phyloP scores from a whole-genome alignment of 2,888 invertebrate genomes.

The Sylvicola cinctus region DNA sequence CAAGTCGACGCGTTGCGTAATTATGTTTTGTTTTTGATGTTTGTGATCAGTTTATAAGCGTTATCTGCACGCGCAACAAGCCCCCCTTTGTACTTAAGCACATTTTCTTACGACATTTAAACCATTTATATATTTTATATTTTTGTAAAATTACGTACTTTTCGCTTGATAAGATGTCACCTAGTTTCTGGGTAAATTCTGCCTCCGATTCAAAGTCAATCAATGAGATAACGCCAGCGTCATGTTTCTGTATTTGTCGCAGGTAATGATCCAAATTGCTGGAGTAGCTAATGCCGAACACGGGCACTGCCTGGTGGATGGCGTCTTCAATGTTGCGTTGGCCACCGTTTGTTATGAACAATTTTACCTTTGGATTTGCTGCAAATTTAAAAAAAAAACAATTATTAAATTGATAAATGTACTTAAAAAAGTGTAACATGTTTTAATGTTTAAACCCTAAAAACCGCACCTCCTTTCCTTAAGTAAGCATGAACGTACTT shows the following conservation, averaged over 20 bases:
- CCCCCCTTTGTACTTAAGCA: background rate
- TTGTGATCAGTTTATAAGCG: background rate
- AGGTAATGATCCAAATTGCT: constrained; percentile 12
- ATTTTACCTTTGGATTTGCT: constrained; percentile 11
- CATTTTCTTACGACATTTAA: background rate
- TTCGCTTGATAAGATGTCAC: constrained; percentile 6
- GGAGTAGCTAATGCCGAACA: constrained; percentile 12
- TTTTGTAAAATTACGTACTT: background rate
- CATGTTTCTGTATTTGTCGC: constrained; percentile 11
- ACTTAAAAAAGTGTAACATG: background rate
- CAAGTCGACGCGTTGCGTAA: too few relatives aligned
- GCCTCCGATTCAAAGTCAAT: constrained; percentile 11
- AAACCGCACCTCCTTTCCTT: too few relatives aligned
- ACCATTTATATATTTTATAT: constrained; percentile 10
- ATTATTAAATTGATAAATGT: background rate
- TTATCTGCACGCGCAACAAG: background rate
- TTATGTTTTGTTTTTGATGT: too few relatives aligned
- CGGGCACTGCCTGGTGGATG: constrained; percentile 12
- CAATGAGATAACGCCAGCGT: constrained; percentile 10
- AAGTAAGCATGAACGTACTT: too few relatives aligned
- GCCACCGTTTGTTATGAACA: constrained; percentile 13
- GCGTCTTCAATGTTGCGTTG: constrained; percentile 14
- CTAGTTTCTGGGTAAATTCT: constrained; percentile 9
- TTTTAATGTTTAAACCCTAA: too few relatives aligned
- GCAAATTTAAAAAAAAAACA: constrained; percentile 4